Percentiles rank a stretch among this genome's conserved stretches.
These are phyloP conservation scores for Brachystomella parvula DNA, from an alignment of 1,140 invertebrate species.

Conservation along the genomic window DNA sequence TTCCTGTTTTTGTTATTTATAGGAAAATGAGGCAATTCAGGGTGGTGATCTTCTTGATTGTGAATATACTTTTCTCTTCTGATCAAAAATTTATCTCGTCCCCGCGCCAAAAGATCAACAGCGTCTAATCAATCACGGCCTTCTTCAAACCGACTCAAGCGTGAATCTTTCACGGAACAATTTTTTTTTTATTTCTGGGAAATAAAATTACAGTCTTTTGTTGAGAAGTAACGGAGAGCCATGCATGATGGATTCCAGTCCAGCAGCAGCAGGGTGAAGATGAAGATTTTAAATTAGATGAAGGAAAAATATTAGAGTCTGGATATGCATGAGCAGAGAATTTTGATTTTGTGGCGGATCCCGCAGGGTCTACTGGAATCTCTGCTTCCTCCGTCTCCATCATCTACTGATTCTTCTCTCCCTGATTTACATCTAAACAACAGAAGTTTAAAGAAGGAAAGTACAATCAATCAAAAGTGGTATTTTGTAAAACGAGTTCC, in stretches of 20 bases:
- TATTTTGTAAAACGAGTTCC: slow-evolving; percentile 19
- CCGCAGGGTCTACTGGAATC: background rate
- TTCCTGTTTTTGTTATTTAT: no score
- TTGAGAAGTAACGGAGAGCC: background rate
- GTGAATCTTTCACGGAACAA: background rate
- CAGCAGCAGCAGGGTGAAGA: no score
- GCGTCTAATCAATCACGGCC: no score
- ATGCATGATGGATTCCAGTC: background rate
- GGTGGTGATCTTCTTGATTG: no score
- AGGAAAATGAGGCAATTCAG: no score
- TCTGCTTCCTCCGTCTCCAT: background rate
- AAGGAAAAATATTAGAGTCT: background rate
- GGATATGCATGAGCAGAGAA: background rate
- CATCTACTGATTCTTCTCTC: background rate
- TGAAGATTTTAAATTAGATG: background rate
- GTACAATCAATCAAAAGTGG: slow-evolving; percentile 25
- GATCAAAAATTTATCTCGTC: no score
- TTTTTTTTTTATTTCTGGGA: background rate
- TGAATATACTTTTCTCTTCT: no score
- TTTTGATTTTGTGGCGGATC: background rate
- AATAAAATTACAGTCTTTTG: background rate
- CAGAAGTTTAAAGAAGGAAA: no score
- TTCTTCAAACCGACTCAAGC: background rate
- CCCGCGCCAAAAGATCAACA: no score
- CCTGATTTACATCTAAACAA: background rate